These are phyloP conservation scores for Umimayanthus chanpuru DNA, from an alignment of 92 coral and sea anemone genomes.

Conservation along the genomic window DNA sequence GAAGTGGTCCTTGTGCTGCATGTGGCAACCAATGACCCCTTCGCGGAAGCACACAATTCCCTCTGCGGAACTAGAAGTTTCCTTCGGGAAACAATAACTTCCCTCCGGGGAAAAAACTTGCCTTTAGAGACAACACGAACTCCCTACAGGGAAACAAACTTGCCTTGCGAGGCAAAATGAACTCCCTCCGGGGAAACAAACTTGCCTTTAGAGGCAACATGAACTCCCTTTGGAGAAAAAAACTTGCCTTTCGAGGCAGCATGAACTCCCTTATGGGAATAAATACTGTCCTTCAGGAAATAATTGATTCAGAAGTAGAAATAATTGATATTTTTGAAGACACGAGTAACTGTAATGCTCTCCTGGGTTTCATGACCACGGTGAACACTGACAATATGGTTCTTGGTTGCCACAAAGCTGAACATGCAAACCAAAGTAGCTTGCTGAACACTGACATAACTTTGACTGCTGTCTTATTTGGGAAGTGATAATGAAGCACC, in stretches of 20 bases:
- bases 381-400: conserved; percentile 33
- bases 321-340: conserved; percentile 28
- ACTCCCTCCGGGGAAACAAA: not conserved
- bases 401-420: conserved; percentile 41
- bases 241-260: conserved; percentile 24
- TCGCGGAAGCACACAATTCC: not conserved
- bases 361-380: not conserved
- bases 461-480: conserved; percentile 49
- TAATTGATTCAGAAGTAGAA: conserved; percentile 34
- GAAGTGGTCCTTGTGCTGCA: not conserved
- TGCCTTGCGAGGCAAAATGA: not conserved
- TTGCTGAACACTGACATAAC: conserved; percentile 48
- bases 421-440: conserved; percentile 53
- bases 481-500: conserved; percentile 49
- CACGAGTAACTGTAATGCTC: conserved; percentile 10
- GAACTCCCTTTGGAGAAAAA: not conserved
- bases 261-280: conserved; percentile 37
- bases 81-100: not conserved
- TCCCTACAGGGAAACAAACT: not conserved
- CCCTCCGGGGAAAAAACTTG: not conserved
- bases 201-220: not conserved
- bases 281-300: conserved; percentile 50
- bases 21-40: not conserved
- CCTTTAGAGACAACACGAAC: not conserved
- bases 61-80: not conserved